phyloP scores from a whole-genome alignment of 2,888 invertebrate species.

The Argyra leucocephala region DNA sequence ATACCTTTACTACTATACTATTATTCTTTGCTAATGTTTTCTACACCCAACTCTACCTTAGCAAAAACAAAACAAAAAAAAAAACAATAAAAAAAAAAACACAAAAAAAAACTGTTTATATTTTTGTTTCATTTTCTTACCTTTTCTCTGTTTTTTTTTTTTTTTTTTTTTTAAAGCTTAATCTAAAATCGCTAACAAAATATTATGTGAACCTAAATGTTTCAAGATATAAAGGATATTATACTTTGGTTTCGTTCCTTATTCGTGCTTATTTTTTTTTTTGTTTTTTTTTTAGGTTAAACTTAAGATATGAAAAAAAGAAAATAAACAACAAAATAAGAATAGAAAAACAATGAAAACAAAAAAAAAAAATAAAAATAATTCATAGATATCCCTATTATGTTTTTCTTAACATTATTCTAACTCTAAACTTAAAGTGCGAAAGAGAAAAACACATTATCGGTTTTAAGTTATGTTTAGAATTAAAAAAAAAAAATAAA shows the following conservation, averaged over 20 bases:
- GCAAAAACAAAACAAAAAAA: no score
- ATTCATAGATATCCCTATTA: not conserved
- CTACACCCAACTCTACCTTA: no score
- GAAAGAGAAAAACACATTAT: no score
- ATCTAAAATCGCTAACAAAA: constrained; percentile 11
- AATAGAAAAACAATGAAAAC: not conserved
- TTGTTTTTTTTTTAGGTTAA: not conserved
- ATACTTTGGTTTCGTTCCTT: not conserved
- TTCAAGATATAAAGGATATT: not conserved
- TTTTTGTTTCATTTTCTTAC: not conserved
- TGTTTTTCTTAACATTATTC: no score
- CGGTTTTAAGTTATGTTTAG: no score
- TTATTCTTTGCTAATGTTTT: no score
- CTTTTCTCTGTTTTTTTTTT: constrained; percentile 4
- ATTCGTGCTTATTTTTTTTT: no score
- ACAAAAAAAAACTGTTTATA: not conserved
- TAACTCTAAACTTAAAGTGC: no score
- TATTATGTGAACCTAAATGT: not conserved
- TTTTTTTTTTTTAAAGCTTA: constrained; percentile 2
- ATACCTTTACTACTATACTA: no score
- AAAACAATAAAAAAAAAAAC: not conserved
- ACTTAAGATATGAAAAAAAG: not conserved
- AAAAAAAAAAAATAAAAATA: not conserved
- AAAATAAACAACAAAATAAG: not conserved
- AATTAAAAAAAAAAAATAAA: no score